Conservation (phyloP, 2,113 vertebrate species). For the Sphyrna mokarran region DNA sequence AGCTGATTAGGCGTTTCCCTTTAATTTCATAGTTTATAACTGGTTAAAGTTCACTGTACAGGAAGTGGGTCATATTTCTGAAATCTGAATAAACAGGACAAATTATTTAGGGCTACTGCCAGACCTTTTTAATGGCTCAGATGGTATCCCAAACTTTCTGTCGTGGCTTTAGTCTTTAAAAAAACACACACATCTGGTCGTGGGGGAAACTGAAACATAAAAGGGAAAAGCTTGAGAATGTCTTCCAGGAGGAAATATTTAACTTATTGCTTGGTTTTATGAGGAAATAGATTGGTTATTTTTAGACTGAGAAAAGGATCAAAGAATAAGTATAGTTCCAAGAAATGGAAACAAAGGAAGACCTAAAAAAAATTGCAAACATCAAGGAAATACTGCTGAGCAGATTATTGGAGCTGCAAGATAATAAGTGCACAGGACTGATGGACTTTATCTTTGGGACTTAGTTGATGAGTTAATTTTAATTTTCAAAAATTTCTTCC, state of each 20-base stretch:
- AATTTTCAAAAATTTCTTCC: too few relatives aligned
- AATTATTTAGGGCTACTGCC: slow-evolving; percentile 8
- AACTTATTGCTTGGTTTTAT: slow-evolving; percentile 60
- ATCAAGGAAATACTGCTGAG: too few relatives aligned
- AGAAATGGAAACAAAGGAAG: too few relatives aligned
- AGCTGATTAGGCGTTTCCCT: not conserved
- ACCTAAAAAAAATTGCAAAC: too few relatives aligned
- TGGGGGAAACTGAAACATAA: slow-evolving; percentile 50
- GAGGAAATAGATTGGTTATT: slow-evolving; percentile 54
- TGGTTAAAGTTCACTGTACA: not conserved
- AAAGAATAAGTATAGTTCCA: slow-evolving; percentile 60
- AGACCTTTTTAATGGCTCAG: slow-evolving; percentile 41
- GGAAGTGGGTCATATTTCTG: not conserved
- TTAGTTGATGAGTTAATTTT: too few relatives aligned
- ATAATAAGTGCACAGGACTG: too few relatives aligned
- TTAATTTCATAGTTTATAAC: not conserved
- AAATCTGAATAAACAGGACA: not conserved
- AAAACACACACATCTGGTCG: slow-evolving; percentile 66
- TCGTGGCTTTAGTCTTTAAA: slow-evolving; percentile 50
- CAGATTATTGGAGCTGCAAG: too few relatives aligned
- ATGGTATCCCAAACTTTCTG: slow-evolving; percentile 43
- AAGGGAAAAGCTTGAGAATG: slow-evolving; percentile 54
- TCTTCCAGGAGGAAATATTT: slow-evolving; percentile 67
- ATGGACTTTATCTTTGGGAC: too few relatives aligned
- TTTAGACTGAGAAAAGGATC: slow-evolving; percentile 63